A percentile compares a stretch with the other conserved stretches of the same genome.
These are phyloP conservation scores for Rhodeus uyekii DNA, from an alignment of 2,797 vertebrate species.

Conservation along the genomic window DNA sequence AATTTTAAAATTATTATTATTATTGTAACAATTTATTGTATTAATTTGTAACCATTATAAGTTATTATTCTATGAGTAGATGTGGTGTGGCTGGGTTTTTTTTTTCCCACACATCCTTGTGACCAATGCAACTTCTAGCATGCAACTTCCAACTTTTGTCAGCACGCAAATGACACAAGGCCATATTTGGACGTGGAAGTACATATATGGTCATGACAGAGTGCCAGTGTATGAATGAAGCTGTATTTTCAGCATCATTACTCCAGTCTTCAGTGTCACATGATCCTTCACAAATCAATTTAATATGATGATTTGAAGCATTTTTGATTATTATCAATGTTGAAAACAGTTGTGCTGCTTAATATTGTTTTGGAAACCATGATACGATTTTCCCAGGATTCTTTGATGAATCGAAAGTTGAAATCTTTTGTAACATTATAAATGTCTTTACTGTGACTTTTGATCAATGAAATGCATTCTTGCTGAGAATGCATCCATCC, in stretches of 20 bases:
- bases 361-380: background rate
- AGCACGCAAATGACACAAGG: background rate
- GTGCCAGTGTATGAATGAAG: too few species aligned
- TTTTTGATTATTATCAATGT: background rate
- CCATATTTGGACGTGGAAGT: conserved; percentile 8
- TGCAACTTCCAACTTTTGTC: too few species aligned
- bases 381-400: background rate
- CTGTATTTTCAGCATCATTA: background rate
- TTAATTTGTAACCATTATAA: too few species aligned
- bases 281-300: background rate
- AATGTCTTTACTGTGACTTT: background rate
- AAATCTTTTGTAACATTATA: background rate
- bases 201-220: background rate
- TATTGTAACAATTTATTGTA: too few species aligned
- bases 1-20: background rate
- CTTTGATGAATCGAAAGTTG: background rate
- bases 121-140: background rate
- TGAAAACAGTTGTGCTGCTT: background rate
- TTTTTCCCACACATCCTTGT: background rate
- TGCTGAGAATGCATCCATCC: background rate
- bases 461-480: background rate
- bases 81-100: background rate
- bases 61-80: background rate
- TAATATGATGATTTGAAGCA: background rate
- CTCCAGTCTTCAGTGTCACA: background rate